These are phyloP conservation scores for Otolemur garnettii DNA, from an alignment of 2,113 vertebrate genomes.

Conservation along the genomic window DNA sequence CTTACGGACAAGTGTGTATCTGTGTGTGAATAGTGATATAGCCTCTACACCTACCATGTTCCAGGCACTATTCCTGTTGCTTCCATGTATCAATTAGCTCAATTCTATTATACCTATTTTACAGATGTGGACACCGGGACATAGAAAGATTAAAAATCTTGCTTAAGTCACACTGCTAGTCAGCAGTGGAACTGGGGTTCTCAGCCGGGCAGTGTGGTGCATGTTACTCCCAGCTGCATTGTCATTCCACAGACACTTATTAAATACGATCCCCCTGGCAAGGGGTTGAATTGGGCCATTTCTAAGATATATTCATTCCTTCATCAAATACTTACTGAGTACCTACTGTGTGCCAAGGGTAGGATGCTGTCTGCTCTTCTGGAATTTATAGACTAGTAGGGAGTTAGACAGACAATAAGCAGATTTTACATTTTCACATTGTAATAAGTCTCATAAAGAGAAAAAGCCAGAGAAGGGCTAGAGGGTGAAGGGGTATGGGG, in stretches of 20 bases:
- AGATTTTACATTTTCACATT: neutral
- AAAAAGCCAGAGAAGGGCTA: neutral
- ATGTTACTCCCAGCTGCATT: neutral
- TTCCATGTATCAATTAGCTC: neutral
- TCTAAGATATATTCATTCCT: neutral
- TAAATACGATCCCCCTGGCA: neutral
- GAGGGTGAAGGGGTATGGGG: too few species aligned
- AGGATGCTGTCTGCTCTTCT: neutral
- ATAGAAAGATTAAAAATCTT: neutral
- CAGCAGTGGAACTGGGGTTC: neutral
- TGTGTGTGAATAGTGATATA: neutral
- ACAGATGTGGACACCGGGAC: neutral
- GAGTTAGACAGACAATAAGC: neutral
- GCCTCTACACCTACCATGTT: rapidly evolving
- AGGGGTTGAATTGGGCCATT: neutral
- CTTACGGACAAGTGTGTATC: neutral
- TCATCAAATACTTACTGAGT: neutral
- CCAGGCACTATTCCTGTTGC: neutral
- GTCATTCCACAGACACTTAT: neutral
- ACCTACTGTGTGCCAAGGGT: neutral
- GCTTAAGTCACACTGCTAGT: neutral
- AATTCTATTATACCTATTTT: neutral
- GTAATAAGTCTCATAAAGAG: neutral
- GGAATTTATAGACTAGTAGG: neutral
- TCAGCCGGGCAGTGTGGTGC: neutral